phyloP scores from a whole-genome alignment of 2,888 invertebrate genomes.

The Anticlea derivata region DNA sequence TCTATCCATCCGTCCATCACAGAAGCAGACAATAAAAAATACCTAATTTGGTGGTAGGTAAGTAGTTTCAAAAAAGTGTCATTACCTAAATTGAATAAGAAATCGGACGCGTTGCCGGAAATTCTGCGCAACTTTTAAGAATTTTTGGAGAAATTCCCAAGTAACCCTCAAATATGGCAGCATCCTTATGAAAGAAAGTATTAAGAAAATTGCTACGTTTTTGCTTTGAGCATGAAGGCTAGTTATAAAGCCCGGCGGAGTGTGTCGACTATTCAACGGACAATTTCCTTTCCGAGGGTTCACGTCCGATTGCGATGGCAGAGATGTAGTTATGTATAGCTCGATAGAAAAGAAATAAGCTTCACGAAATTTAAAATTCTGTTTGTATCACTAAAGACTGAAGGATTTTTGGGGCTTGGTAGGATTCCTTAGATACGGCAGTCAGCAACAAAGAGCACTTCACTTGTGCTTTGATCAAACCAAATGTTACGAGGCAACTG shows the following conservation, averaged over 20 bases:
- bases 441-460: too few relatives aligned
- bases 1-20: too few relatives aligned
- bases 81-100: constrained; percentile 11
- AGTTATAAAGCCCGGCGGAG: constrained; percentile 16
- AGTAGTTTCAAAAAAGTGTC: neutral
- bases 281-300: constrained; percentile 13
- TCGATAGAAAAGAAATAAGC: too few relatives aligned
- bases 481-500: too few relatives aligned
- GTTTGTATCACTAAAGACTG: too few relatives aligned
- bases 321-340: too few relatives aligned
- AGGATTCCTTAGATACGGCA: too few relatives aligned
- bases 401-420: too few relatives aligned
- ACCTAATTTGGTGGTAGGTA: too few relatives aligned
- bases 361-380: too few relatives aligned
- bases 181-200: constrained; percentile 21
- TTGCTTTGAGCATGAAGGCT: constrained; percentile 24
- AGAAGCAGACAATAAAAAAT: too few relatives aligned
- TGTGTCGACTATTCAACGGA: constrained; percentile 13
- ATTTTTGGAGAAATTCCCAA: constrained; percentile 16
- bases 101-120: constrained; percentile 5
- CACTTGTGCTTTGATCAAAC: too few relatives aligned
- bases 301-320: neutral
- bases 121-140: constrained; percentile 12
- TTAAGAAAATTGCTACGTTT: constrained; percentile 25
- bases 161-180: constrained; percentile 8